phyloP scores from a whole-genome alignment of 2,888 invertebrate genomes.

The Scrobipalpa atriplicella region DNA sequence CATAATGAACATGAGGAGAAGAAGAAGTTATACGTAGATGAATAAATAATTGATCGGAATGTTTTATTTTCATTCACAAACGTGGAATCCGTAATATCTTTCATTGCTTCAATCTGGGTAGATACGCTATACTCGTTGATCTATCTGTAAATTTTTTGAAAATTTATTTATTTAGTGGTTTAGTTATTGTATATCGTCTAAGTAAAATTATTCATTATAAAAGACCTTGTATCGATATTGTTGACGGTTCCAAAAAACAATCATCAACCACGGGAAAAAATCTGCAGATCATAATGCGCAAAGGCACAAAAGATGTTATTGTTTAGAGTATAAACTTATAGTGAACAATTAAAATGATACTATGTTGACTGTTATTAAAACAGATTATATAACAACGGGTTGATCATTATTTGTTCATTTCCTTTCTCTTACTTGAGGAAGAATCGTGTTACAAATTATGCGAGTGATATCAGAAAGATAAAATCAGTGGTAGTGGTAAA shows the following conservation, averaged over 20 bases:
- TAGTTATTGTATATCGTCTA: too few relatives aligned
- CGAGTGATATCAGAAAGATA: background rate
- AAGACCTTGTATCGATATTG: background rate
- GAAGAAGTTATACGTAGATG: background rate
- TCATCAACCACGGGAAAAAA: background rate
- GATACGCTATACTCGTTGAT: too few relatives aligned
- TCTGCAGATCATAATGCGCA: background rate
- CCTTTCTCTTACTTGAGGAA: background rate
- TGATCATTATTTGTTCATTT: background rate
- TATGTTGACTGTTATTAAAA: background rate
- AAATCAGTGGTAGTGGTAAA: background rate
- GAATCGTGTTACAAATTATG: background rate
- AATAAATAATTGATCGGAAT: background rate
- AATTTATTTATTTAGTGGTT: too few relatives aligned
- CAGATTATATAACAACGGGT: background rate
- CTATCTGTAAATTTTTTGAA: too few relatives aligned
- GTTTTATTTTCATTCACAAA: too few relatives aligned
- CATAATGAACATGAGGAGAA: slow-evolving; percentile 25
- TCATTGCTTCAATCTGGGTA: too few relatives aligned
- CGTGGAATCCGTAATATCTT: too few relatives aligned
- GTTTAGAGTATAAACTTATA: background rate
- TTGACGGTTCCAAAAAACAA: background rate
- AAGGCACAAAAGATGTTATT: slow-evolving; percentile 3
- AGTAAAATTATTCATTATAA: background rate
- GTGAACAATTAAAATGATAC: background rate